phyloP scores from a whole-genome alignment of 2,113 vertebrate genomes.

The Marmota monax region DNA sequence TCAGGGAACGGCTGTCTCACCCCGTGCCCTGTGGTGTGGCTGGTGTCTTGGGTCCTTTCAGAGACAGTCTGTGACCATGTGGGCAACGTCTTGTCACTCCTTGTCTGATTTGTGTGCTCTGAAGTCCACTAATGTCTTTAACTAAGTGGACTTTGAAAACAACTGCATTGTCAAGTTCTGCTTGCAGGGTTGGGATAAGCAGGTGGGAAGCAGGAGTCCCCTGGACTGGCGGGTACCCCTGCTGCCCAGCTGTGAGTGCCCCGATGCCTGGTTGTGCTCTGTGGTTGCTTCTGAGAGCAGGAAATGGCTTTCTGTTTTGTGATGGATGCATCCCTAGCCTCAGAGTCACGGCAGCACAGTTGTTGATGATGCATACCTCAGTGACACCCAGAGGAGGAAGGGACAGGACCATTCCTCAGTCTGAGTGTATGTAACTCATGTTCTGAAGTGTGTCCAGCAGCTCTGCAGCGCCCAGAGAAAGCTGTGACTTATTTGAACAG shows the following conservation, averaged over 20 bases:
- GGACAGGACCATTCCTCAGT: neutral
- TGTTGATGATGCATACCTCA: neutral
- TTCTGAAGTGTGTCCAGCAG: neutral
- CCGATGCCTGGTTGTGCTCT: too few species aligned
- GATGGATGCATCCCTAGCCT: neutral
- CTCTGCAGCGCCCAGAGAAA: neutral
- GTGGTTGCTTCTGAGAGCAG: neutral
- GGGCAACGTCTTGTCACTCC: too few species aligned
- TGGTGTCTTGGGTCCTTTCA: neutral
- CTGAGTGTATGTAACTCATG: neutral
- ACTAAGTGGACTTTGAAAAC: neutral
- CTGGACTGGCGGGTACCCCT: neutral
- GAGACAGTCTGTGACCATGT: neutral
- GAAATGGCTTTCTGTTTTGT: slow-evolving; percentile 23
- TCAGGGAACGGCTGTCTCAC: neutral
- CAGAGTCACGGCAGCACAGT: neutral
- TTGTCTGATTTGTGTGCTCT: neutral
- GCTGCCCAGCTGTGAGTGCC: too few species aligned
- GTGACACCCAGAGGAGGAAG: fast-evolving
- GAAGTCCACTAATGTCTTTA: neutral
- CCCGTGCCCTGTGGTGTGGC: neutral
- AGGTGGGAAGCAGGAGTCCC: neutral
- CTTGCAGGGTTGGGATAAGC: neutral
- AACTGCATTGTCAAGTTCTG: neutral
- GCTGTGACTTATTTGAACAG: neutral